Conservation (phyloP, 1,140 invertebrate species). For the Panulirus ornatus region DNA sequence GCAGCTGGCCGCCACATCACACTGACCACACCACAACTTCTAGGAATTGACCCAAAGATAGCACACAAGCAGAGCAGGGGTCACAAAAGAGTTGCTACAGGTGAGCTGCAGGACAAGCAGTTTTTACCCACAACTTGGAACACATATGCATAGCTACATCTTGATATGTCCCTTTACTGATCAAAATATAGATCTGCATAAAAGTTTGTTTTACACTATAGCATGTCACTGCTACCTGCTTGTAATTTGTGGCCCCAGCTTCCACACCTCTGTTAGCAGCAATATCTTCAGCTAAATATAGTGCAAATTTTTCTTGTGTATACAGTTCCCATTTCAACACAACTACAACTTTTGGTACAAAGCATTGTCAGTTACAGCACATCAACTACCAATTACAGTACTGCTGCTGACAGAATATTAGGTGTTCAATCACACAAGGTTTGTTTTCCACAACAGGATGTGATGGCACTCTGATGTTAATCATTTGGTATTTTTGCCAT, state of each 20-base stretch:
- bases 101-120: conserved; percentile 8
- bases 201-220: conserved; percentile 22
- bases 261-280: conserved; percentile 61
- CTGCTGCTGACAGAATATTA: conserved; percentile 45
- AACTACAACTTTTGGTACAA: conserved; percentile 1
- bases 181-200: conserved; percentile 57
- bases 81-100: conserved; percentile 42
- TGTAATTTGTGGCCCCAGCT: conserved; percentile 63
- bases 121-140: conserved; percentile 10
- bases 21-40: conserved; percentile 71
- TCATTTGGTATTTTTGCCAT: not conserved
- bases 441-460: conserved; percentile 49
- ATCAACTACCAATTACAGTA: not conserved
- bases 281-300: conserved; percentile 31
- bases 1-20: conserved; percentile 65
- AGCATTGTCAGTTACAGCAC: conserved; percentile 3
- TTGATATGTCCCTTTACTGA: conserved; percentile 22
- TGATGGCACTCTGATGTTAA: conserved; percentile 9
- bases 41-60: conserved; percentile 68
- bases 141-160: conserved; percentile 36
- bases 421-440: conserved; percentile 55
- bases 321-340: not conserved
- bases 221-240: conserved; percentile 53
- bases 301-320: conserved; percentile 19
- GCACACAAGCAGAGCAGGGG: conserved; percentile 66